Evolutionary conservation across 64 coral and sea anemone species (phyloP), one percentile per base, ranked within the genome.

Genomic region (Catalaphyllia jardinei): DNA sequence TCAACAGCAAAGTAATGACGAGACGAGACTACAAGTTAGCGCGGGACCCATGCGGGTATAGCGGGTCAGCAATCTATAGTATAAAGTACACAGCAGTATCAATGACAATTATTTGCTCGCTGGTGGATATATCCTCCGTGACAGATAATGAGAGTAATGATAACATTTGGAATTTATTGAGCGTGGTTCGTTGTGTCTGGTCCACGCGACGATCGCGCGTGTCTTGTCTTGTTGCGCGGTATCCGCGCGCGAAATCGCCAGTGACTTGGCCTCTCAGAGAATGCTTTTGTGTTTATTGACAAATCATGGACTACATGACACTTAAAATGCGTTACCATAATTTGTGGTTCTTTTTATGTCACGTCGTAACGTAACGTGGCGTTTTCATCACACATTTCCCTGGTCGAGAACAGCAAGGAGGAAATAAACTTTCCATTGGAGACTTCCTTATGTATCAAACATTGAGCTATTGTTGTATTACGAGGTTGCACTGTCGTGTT

Each of bases 1-100:
- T 24, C 65, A 86, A 75, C 90, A 76, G n/a, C 29, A 71, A 42
- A 85, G 13, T 3, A 42, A 33, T 69, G 81, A 85, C 46, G 81
- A 71, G 42, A 8, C 42, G 18, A 46, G 80, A 50, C 13, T 85
- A 30, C 81, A 15, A 4, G 81, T 85, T 35, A 85, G 63, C 35
- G 38, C 81, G 4, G 81, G 81, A 28, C 33, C 81, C 6, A 71
- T 85, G 63, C 62, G 81, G 11, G 81, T 85, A 50, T 85, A 71
- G 64, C 54, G 54, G 42, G 42, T 20, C 42, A 19, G 12, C 19
- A 8, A 38, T 63, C 49, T 18, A 25, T 39, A 71, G 42, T 71
- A 85, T 71, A 38, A 85, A 71, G 19, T 33, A 63, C 51, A 42
- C 33, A 51, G 81, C 31, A n/a, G 31, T n/a, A 82, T 29, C 1